Percentiles rank a stretch among this genome's conserved stretches.
These are phyloP conservation scores for Meloe dianella DNA, from an alignment of 2,888 invertebrate species.

Conservation along the genomic window DNA sequence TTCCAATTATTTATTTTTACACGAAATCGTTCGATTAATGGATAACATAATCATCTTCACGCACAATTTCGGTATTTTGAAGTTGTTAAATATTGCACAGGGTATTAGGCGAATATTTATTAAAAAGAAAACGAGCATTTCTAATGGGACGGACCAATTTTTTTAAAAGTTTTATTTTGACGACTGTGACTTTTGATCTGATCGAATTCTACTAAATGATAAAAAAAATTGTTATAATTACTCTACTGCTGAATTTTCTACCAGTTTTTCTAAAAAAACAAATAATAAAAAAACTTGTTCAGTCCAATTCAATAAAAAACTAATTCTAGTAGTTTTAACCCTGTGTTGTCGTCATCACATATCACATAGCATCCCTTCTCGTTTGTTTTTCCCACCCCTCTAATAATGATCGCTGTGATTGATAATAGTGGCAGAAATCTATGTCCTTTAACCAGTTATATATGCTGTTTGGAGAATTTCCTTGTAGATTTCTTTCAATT, in stretches of 20 bases:
- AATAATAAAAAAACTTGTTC: neutral
- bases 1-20: neutral
- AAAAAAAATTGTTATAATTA: neutral
- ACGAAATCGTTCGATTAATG: conserved; percentile 10
- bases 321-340: neutral
- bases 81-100: conserved; percentile 25
- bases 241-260: neutral
- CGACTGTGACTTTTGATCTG: neutral
- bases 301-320: neutral
- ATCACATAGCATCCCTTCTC: neutral
- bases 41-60: conserved; percentile 9
- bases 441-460: neutral
- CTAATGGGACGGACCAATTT: conserved; percentile 23
- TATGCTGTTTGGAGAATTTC: neutral
- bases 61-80: conserved; percentile 27
- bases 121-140: neutral
- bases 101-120: conserved; percentile 19
- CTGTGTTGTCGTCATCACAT: neutral
- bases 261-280: neutral
- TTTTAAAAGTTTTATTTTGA: too few relatives aligned
- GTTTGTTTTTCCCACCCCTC: neutral
- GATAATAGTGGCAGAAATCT: conserved; percentile 8
- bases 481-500: neutral
- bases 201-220: neutral
- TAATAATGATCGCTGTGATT: conserved; percentile 3